These are phyloP conservation scores for Megaceryle maxima DNA, from an alignment of 2,113 vertebrate genomes.

Conservation along the genomic window DNA sequence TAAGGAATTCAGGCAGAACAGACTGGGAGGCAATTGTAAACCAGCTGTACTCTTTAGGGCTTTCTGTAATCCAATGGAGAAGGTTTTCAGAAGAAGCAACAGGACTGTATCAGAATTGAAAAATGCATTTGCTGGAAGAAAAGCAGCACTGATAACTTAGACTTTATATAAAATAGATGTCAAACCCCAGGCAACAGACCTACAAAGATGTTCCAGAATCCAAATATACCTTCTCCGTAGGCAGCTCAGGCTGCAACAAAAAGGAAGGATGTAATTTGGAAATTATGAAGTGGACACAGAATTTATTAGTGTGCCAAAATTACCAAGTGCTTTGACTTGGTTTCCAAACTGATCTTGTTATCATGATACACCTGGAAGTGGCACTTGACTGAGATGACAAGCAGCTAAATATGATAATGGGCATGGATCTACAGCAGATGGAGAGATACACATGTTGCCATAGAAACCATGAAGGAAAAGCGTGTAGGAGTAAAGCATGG, in stretches of 20 bases:
- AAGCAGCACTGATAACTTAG: not conserved
- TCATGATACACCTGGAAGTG: not conserved
- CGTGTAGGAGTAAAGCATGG: slow-evolving; percentile 33
- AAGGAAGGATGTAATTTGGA: not conserved
- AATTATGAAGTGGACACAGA: not conserved
- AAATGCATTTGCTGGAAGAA: not conserved
- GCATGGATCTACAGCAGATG: slow-evolving; percentile 22
- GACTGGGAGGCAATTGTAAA: not conserved
- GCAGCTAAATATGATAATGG: not conserved
- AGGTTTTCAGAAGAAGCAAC: not conserved
- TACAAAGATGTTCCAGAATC: not conserved
- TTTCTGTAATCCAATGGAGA: not conserved
- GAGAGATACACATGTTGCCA: slow-evolving; percentile 34
- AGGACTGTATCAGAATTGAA: not conserved
- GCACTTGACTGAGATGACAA: not conserved
- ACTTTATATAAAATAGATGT: not conserved
- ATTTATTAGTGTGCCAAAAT: not conserved
- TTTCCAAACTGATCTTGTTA: slow-evolving; percentile 7
- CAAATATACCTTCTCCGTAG: not conserved
- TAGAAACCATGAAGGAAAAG: slow-evolving; percentile 49
- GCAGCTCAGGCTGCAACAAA: not conserved
- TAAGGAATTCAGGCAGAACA: not conserved
- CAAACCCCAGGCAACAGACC: not conserved
- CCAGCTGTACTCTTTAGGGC: not conserved
- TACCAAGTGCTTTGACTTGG: not conserved